phyloP scores from a whole-genome alignment of 2,113 vertebrate genomes.

The Daubentonia madagascariensis region DNA sequence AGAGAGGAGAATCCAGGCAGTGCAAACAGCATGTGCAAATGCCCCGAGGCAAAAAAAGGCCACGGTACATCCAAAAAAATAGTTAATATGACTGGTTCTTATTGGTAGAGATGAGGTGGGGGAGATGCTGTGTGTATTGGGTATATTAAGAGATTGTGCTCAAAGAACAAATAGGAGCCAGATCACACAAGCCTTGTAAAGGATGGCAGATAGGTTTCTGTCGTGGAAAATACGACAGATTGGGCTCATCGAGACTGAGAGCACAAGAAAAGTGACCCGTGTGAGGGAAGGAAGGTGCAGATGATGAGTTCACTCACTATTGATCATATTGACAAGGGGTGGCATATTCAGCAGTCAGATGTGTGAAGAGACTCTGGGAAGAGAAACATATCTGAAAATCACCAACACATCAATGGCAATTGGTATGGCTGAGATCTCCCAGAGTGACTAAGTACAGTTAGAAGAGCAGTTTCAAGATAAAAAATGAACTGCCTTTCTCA shows the following conservation, averaged over 20 bases:
- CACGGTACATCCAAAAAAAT: neutral
- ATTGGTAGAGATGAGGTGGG: neutral
- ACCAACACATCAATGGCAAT: accelerated
- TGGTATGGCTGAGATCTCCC: neutral
- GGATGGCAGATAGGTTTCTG: neutral
- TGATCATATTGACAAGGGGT: neutral
- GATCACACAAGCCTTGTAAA: neutral
- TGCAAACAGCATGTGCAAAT: neutral
- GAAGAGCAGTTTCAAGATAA: neutral
- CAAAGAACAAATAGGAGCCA: neutral
- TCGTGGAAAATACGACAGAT: neutral
- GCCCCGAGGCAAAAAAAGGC: neutral
- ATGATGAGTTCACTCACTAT: neutral
- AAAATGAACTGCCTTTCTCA: neutral
- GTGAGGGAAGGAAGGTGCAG: neutral
- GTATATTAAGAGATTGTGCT: neutral
- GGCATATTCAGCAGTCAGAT: too few relatives aligned
- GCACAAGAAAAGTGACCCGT: neutral
- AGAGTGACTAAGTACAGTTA: neutral
- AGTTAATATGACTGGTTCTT: neutral
- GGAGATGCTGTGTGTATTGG: neutral
- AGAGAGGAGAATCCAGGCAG: neutral
- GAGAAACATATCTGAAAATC: neutral
- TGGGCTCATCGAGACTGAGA: neutral
- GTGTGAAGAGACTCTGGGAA: neutral